phyloP scores from a whole-genome alignment of 2,113 vertebrate species.

The Cyphomyrus plagiostoma region DNA sequence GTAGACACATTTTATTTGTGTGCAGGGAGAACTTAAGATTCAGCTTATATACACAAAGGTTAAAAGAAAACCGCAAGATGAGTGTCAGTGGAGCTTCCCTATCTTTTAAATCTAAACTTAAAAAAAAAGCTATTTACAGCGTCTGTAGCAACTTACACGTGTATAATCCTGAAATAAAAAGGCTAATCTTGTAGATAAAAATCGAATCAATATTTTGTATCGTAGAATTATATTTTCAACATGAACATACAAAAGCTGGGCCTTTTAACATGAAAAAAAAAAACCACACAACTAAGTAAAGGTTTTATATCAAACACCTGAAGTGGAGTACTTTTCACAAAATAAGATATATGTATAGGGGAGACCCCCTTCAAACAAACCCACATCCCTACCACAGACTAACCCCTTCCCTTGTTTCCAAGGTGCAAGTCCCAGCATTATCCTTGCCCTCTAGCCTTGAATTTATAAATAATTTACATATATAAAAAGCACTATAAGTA shows the following conservation, averaged over 20 bases:
- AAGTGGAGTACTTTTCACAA: not conserved
- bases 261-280: not conserved
- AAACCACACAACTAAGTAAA: not conserved
- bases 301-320: not conserved
- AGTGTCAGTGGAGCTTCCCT: not conserved
- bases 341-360: not conserved
- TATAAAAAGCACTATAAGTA: slow-evolving; percentile 2
- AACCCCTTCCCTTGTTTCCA: not conserved
- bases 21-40: not conserved
- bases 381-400: not conserved
- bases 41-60: not conserved
- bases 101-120: not conserved
- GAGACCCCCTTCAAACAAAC: not conserved
- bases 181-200: not conserved
- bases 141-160: not conserved
- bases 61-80: not conserved
- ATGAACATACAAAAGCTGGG: slow-evolving; percentile 1
- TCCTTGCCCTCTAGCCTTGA: not conserved
- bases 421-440: not conserved
- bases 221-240: not conserved
- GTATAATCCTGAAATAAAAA: not conserved
- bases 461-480: not conserved
- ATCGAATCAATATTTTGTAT: not conserved
- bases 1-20: not conserved
- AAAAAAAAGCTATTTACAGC: not conserved